Evolutionary conservation across 2,888 invertebrate genomes (phyloP), one percentile per base, ranked within the genome.

Genomic region (Machimus atricapillus): DNA sequence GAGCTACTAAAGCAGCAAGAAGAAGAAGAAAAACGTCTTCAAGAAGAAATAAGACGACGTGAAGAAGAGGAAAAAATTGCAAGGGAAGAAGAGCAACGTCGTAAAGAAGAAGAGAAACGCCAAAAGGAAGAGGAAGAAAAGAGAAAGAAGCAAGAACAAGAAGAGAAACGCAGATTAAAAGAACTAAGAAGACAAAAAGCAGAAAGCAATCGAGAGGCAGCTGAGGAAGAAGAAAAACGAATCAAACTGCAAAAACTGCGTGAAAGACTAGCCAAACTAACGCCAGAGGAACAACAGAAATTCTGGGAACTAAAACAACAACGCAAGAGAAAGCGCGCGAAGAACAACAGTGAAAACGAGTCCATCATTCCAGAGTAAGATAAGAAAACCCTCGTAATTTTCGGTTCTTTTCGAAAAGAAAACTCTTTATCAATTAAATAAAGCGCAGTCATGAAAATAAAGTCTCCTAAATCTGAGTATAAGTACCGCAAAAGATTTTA

Each of bases 261-360:
- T 16, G 89, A 90, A 40, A 90, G 92, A 27, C 89, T 92, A 23
- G 88, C 90, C 12, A 89, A 89, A 0, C 89, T 92, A 8, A 90
- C 90, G 66, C 91, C 91, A 46, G 92, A 92, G 89, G 90, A 91
- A 86, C 92, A 91, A 56, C 87, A 88, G 83, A 89, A 89, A 87
- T 92, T 92, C 89, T 90, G 91, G 34, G 91, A 91, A 86, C 89
- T 90, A 89, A 90, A 92, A 87, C 90, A 90, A 88, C 89, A 90
- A 76, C 90, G 91, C 87, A 91, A 91, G 88, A 89, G 89, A 79
- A 90, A 90, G 85, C 87, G 85, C 58, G 34, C 79, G 82, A 79
- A 88, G 79, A 23, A 73, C 1, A 37, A 73, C 8, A 82, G 23
- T 82, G 79, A 87, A 40, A 89, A 89, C 86, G 89, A 89, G 66